Evolutionary conservation across 2,113 vertebrate species (phyloP), one percentile per base, ranked within the genome.

Genomic region (Dermatemys mawii): DNA sequence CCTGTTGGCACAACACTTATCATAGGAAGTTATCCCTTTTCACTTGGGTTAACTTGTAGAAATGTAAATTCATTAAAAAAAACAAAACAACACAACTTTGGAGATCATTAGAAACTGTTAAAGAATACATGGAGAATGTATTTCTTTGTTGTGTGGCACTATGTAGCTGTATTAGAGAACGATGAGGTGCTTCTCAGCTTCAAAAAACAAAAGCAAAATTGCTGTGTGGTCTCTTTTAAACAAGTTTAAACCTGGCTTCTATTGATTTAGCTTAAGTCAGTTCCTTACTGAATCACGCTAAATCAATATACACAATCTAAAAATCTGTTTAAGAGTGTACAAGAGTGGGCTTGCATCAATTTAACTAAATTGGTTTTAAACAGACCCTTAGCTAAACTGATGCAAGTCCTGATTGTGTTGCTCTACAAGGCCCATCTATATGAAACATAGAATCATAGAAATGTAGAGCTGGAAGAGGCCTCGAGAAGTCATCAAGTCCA

Each of bases 301-400:
- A 26, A 75, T 26, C 70, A 44, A 7, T 44, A 44, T 75, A 44
- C 67, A 38, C 67, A 38, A 41, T 73, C 38, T 73, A 24, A 73
- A 73, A 22, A 24, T 73, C 67, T 0, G 0, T 49, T 49, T 53
- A n/a, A n/a, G 9, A 11, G 89, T 13, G 12, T 1, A 0, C 2
- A 75, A 19, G 2, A 48, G 2, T 44, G 48, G 24, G 80, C 80
- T 89, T 49, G 3, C 6, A 87, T 81, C 21, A 83, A 11, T 1
- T 1, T 81, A 38, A 90, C 14, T 57, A 78, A 87, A 84, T 27
- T 78, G 14, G 63, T 94, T 82, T 81, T 82, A 88, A 92, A 87
- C 3, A 6, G 46, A 5, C 1, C 4, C 87, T 63, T 3, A 63
- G 57, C 35, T 63, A 19, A 73, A 73, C 38, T 41, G 38, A 73